Percentiles rank a stretch among this genome's conserved stretches.
Evolutionary conservation across 1,140 invertebrate genomes (phyloP).

Genomic region (Copidosoma floridanum): DNA sequence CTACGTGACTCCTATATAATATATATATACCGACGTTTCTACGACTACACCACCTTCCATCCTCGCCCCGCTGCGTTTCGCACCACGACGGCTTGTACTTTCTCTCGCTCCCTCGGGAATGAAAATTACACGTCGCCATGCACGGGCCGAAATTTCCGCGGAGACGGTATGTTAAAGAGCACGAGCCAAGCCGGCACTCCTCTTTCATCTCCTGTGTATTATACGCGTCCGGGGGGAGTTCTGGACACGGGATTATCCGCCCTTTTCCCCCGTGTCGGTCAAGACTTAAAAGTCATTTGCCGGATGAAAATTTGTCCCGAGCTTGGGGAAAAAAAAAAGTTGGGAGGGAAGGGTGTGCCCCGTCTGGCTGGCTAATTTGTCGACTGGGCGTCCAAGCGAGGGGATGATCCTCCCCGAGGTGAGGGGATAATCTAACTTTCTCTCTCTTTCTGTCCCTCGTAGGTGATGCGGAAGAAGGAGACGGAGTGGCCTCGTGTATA

Average conservation of each 20-base stretch:
- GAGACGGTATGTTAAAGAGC: too few species aligned
- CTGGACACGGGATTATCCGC: not conserved
- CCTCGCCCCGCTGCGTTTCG: not conserved
- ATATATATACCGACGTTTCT: too few species aligned
- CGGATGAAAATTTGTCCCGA: not conserved
- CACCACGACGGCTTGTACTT: constrained; percentile 17
- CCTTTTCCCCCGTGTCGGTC: too few species aligned
- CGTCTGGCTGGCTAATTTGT: constrained; percentile 12
- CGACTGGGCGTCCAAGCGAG: constrained; percentile 7
- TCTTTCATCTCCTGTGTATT: too few species aligned
- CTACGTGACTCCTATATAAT: too few species aligned
- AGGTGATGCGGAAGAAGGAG: not conserved
- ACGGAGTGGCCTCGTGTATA: not conserved
- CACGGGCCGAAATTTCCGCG: constrained; percentile 3
- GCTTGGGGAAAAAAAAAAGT: too few species aligned
- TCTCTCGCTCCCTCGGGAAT: constrained; percentile 7
- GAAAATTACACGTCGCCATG: constrained; percentile 15
- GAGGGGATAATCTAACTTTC: constrained; percentile 16
- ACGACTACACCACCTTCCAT: constrained; percentile 27
- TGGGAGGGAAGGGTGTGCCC: not conserved
- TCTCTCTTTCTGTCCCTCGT: not conserved
- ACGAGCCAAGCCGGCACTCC: not conserved
- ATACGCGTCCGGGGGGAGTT: too few species aligned
- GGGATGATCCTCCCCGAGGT: constrained; percentile 9
- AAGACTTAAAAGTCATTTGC: not conserved